A percentile compares a stretch with the other conserved stretches of the same genome.
Conservation (phyloP, 2,888 invertebrate species). For the Perithous albicinctus region DNA sequence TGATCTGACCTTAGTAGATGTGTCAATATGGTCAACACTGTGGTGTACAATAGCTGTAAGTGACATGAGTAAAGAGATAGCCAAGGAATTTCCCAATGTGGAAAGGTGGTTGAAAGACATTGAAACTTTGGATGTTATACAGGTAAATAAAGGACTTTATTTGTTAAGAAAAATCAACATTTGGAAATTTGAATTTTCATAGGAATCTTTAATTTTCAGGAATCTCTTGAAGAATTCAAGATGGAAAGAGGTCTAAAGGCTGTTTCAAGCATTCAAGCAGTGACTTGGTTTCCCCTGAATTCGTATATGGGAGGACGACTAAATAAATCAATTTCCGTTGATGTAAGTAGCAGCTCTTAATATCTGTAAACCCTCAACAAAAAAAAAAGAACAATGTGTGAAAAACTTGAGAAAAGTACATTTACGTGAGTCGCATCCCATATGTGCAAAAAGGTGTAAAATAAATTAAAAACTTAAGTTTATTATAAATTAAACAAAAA, state of each 20-base stretch:
- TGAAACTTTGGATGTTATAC: conserved; percentile 86
- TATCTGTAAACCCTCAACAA: too few species aligned
- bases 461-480: too few species aligned
- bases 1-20: conserved; percentile 88
- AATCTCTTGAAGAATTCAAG: conserved; percentile 76
- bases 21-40: conserved; percentile 90
- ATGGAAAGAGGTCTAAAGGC: conserved; percentile 78
- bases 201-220: conserved; percentile 73
- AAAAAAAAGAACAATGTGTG: too few species aligned
- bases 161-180: conserved; percentile 82
- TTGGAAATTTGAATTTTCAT: conserved; percentile 79
- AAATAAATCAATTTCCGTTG: conserved; percentile 63
- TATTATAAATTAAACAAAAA: too few species aligned
- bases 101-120: conserved; percentile 88
- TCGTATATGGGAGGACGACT: conserved; percentile 69
- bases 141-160: conserved; percentile 84
- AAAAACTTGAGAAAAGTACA: too few species aligned
- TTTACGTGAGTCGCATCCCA: too few species aligned
- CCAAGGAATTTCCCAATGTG: conserved; percentile 86
- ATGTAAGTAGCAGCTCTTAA: conserved; percentile 59
- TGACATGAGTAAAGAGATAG: conserved; percentile 87
- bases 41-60: conserved; percentile 88
- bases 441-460: too few species aligned
- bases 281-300: conserved; percentile 81
- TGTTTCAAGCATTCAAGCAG: conserved; percentile 77